Percentiles rank a stretch among this genome's conserved stretches.
Conservation (phyloP, 2,888 invertebrate species). For the Pegoplata infirma region DNA sequence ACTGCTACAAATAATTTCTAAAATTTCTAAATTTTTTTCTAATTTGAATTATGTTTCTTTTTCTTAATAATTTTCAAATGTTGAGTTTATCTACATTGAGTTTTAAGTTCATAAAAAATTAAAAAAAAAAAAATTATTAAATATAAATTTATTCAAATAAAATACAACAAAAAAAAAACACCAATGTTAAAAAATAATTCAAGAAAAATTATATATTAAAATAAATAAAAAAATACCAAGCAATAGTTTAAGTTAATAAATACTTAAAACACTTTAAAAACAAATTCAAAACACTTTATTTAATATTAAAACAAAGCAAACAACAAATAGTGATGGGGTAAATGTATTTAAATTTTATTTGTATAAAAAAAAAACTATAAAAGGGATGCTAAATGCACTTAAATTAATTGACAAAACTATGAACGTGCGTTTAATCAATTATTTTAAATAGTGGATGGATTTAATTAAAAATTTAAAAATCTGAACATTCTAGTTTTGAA, state of each 20-base stretch:
- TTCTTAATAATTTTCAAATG: too few relatives aligned
- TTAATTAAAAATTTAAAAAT: too few relatives aligned
- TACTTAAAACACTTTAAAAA: conserved; percentile 26
- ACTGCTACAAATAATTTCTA: too few relatives aligned
- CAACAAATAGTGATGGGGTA: background rate
- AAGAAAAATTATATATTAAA: conserved; percentile 10
- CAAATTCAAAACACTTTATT: background rate
- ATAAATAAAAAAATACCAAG: conserved; percentile 27
- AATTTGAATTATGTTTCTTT: background rate
- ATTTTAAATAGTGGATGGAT: background rate
- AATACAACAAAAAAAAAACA: conserved; percentile 49
- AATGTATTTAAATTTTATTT: background rate
- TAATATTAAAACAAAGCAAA: background rate
- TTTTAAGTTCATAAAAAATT: background rate
- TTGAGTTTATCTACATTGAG: conserved; percentile 28
- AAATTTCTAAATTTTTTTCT: background rate
- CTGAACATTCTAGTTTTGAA: too few relatives aligned
- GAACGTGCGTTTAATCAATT: background rate
- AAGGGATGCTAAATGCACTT: background rate
- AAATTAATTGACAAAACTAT: too few relatives aligned
- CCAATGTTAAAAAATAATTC: conserved; percentile 45
- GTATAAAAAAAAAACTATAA: background rate
- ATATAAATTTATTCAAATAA: background rate
- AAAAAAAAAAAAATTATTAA: background rate
- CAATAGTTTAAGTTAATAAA: conserved; percentile 54